These are phyloP conservation scores for Eufriesea mexicana DNA, from an alignment of 1,140 invertebrate species.

Conservation along the genomic window DNA sequence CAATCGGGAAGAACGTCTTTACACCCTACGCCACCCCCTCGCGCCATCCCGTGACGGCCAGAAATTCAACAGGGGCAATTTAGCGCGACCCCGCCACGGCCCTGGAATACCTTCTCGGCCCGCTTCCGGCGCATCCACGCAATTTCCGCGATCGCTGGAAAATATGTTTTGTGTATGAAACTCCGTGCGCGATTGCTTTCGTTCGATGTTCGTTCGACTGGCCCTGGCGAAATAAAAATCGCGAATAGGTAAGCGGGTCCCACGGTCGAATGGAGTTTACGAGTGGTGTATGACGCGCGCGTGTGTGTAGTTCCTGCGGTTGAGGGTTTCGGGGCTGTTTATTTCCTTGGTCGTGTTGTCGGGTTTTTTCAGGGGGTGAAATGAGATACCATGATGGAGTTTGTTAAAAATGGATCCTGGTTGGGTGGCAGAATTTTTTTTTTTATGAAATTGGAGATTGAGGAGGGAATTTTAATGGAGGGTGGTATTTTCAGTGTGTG, in stretches of 20 bases:
- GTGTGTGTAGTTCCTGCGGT: neutral
- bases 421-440: too few species aligned
- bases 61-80: conserved; percentile 39
- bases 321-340: neutral
- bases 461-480: too few species aligned
- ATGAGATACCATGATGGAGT: too few species aligned
- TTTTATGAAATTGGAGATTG: too few species aligned
- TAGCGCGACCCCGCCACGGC: neutral
- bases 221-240: neutral
- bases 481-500: too few species aligned
- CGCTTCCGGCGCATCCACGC: neutral
- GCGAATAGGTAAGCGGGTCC: neutral
- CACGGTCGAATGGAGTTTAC: neutral
- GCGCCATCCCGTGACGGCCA: neutral
- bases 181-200: neutral
- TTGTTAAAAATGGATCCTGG: too few species aligned
- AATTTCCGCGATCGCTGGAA: conserved; percentile 8
- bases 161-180: neutral
- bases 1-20: conserved; percentile 59
- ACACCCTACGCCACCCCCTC: neutral
- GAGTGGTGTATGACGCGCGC: too few species aligned
- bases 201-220: neutral
- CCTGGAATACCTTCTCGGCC: neutral
- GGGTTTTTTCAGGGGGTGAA: too few species aligned
- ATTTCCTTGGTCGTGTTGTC: neutral